A percentile compares a stretch with the other conserved stretches of the same genome.
phyloP scores from a whole-genome alignment of 2,888 invertebrate species.

The Stenchaetothrips biformis region DNA sequence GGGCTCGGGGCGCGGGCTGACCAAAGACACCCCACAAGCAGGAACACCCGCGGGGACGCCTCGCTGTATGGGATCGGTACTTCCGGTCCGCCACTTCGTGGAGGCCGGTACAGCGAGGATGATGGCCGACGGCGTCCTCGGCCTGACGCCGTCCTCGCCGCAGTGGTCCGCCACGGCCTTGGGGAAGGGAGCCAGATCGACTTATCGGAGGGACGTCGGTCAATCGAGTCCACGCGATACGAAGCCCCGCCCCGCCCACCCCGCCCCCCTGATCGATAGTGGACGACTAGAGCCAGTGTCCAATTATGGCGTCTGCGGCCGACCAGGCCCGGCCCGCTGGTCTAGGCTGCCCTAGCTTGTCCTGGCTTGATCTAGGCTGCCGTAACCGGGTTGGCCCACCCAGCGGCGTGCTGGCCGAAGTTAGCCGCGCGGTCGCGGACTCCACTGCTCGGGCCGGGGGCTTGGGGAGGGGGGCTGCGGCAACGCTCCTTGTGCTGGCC shows the following conservation, averaged over 20 bases:
- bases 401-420: too few species aligned
- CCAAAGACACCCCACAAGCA: not conserved
- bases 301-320: not conserved
- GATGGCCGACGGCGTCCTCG: not conserved
- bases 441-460: too few species aligned
- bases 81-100: not conserved
- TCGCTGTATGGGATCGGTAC: not conserved
- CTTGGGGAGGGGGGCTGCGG: too few species aligned
- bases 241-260: not conserved
- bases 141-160: not conserved
- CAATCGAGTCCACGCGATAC: slow-evolving; percentile 5
- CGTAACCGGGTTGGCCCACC: too few species aligned
- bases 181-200: not conserved
- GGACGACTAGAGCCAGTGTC: not conserved
- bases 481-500: too few species aligned
- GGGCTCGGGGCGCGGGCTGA: not conserved
- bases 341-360: not conserved
- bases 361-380: too few species aligned
- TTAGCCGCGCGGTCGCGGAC: too few species aligned
- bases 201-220: not conserved
- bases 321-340: not conserved
- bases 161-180: not conserved
- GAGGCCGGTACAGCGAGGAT: not conserved
- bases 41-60: too few species aligned
- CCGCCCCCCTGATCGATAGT: not conserved